Conservation (phyloP, 2,113 vertebrate genomes). For the Bubo bubo region DNA sequence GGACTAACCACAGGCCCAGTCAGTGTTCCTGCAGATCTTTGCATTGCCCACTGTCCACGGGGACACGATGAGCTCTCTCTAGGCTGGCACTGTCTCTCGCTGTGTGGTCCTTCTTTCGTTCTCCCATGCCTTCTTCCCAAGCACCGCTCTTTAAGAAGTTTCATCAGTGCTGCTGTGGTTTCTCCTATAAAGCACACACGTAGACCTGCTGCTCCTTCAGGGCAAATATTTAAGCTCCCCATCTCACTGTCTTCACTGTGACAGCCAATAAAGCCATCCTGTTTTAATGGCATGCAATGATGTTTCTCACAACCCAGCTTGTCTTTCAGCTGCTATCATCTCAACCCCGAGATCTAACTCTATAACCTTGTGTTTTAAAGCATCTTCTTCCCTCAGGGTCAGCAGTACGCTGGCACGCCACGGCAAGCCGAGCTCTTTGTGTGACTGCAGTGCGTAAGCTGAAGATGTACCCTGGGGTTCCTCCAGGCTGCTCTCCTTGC, state of each 20-base stretch:
- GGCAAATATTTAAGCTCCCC: neutral
- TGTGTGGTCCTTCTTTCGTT: neutral
- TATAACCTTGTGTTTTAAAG: neutral
- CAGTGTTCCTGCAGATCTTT: neutral
- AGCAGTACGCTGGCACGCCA: neutral
- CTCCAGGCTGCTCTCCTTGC: neutral
- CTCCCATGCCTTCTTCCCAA: neutral
- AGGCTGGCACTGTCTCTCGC: neutral
- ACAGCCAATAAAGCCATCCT: neutral
- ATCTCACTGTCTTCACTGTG: neutral
- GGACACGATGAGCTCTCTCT: neutral
- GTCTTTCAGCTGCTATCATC: neutral
- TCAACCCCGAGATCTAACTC: neutral
- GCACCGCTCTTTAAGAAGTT: neutral
- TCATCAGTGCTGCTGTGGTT: neutral
- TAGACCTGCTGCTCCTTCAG: neutral
- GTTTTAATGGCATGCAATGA: neutral
- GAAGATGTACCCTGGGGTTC: neutral
- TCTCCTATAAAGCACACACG: neutral
- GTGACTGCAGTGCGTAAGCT: neutral
- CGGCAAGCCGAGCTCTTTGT: neutral
- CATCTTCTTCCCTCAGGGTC: neutral
- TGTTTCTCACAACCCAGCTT: neutral
- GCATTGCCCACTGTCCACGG: neutral
- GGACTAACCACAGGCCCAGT: neutral